Base-by-base conservation (phyloP, 2,113 vertebrate species). In the Onychorhynchus coronatus region DNA sequence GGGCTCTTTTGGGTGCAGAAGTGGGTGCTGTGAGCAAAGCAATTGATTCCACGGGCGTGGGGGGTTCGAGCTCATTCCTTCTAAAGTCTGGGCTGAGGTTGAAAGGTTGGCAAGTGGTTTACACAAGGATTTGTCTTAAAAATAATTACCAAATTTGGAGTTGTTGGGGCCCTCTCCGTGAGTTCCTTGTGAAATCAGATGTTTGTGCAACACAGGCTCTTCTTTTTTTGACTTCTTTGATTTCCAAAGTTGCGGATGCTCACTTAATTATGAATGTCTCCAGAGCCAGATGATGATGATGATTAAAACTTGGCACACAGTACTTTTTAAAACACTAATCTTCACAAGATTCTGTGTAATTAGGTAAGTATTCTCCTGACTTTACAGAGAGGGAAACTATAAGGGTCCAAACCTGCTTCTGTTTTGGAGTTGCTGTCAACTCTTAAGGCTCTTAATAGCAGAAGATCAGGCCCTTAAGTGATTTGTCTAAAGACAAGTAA, bases 321-420 rank as follows among this genome's bases (percentile, higher is more conserved):
- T 91, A 44, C 95, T 95, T 91, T 75, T 93, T 56, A 92, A 96
- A 96, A 94, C 41, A 71, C 71, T 87, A 93, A 81, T 97, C 88
- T 94, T 92, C 77, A 79, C 63, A 96, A 96, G 93, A 94, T 95
- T 92, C 46, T 85, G 62, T 95, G 56, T 85, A 86, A 96, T 97
- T 91, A 89, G 78, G 18, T 91, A 95, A 94, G 71, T 96, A 89
- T 94, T 95, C 89, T 91, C 66, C 85, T 95, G 55, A 68, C 63
- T 91, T 94, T 52, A 70, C 47, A 18, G 89, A 73, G 86, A 53
- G 50, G 22, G 59, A 58, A 85, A 87, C 66, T 70, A 0, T 78
- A 89, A 96, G 90, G 53, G 59, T 85, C 78, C 83, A 82, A 94
- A 92, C 56, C 73, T 81, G 74, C 71, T 79, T 90, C 86, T 95